Conservation (phyloP, 2,888 invertebrate genomes). For the Panzeria rudis region DNA sequence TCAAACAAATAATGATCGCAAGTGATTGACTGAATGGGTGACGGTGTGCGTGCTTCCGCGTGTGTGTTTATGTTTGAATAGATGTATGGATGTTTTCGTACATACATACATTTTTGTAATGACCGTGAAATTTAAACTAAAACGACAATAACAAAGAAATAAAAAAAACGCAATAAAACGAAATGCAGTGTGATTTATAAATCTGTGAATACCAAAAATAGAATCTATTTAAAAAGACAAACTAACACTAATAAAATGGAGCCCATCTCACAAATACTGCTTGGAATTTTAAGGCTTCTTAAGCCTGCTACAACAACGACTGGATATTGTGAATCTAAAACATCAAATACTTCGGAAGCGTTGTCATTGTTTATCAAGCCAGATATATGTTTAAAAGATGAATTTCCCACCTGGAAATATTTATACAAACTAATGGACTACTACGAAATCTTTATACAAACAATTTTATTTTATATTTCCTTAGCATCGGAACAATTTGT, state of each 20-base stretch:
- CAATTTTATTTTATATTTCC: constrained; percentile 57
- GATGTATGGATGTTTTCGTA: background rate
- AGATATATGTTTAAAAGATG: constrained; percentile 57
- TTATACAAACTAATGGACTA: constrained; percentile 62
- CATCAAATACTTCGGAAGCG: constrained; percentile 14
- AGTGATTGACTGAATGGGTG: constrained; percentile 23
- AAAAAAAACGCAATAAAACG: constrained; percentile 38
- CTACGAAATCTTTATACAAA: constrained; percentile 57
- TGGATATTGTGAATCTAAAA: constrained; percentile 17
- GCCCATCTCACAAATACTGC: constrained; percentile 35
- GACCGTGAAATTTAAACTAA: constrained; percentile 65
- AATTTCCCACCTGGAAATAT: constrained; percentile 67
- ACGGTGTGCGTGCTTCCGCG: constrained; percentile 25
- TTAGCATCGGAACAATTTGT: constrained; percentile 63
- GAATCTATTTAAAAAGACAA: constrained; percentile 20
- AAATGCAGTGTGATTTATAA: constrained; percentile 43
- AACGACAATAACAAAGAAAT: constrained; percentile 50
- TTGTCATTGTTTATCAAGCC: constrained; percentile 43
- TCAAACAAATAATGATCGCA: constrained; percentile 36
- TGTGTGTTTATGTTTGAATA: too few relatives aligned
- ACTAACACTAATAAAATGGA: constrained; percentile 51
- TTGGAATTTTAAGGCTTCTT: background rate
- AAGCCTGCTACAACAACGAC: background rate
- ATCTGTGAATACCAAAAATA: constrained; percentile 12
- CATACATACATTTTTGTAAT: constrained; percentile 29